Base-by-base conservation (phyloP, 2,888 invertebrate genomes). In the Sympetrum striolatum region DNA sequence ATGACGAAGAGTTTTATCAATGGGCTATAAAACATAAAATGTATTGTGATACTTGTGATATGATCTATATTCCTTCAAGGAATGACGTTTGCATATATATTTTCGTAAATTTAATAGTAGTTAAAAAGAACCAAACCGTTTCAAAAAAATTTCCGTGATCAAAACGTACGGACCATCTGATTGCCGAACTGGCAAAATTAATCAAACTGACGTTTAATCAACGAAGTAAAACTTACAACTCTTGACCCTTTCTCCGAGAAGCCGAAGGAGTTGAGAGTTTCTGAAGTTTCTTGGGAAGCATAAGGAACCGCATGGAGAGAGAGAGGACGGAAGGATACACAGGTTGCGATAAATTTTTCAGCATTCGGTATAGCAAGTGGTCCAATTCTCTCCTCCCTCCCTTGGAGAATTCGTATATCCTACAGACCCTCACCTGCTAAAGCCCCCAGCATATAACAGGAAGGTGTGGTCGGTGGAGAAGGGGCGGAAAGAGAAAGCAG, bases 141-240 rank as follows among this genome's bases (percentile, higher is more conserved):
- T 8, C 0, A 0, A 6, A 44, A 44, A 44, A 6, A 44, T 44
- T 1, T 10, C 44, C 0, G 44, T 44, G 0, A 44, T 44, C 10
- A 8, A 44, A 44, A 44, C 4, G 0, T 44, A 6, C 44, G 6
- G 10, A 44, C 44, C 10, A 6, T 44, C 44, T 44, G 10, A 3
- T 4, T 35, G 35, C 15, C 35, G 22, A 58, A 82, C 82, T 35
- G n/a, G 82, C 58, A 14, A 82, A 82, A 58, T 82, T 82, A 82
- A 82, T 82, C 82, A 82, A 82, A 58, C 58, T 18, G 15, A 35
- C 31, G 82, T 35, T 31, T 31, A 58, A 82, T 82, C 82, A 82
- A 82, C 82, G 82, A 58, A 82, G 82, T 35, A 37, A 82, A 82
- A 82, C 82, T 58, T 58, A 82, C 58, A 82, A 82, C 82, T 25